phyloP scores from a whole-genome alignment of 2,797 vertebrate genomes.

The Gadopsis marmoratus region DNA sequence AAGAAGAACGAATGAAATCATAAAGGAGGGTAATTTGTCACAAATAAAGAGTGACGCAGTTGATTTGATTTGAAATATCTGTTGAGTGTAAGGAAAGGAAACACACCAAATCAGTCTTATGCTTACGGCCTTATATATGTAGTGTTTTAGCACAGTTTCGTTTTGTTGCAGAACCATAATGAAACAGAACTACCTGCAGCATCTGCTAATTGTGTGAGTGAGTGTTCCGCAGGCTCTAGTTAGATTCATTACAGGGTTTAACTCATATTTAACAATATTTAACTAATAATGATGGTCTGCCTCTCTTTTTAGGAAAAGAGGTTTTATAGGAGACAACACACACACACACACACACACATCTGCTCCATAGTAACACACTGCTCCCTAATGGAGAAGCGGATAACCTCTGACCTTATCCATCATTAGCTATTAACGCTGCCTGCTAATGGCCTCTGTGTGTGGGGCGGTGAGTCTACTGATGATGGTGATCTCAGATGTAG shows the following conservation, averaged over 20 bases:
- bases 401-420: slow-evolving; percentile 39
- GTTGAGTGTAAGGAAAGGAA: neutral
- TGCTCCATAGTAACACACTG: slow-evolving; percentile 13
- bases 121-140: neutral
- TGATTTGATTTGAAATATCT: neutral
- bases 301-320: slow-evolving; percentile 5
- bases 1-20: neutral
- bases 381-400: slow-evolving; percentile 20
- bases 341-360: slow-evolving; percentile 17
- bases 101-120: no score
- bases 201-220: neutral
- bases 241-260: neutral
- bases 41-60: neutral
- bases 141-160: neutral
- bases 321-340: neutral
- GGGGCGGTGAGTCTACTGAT: neutral
- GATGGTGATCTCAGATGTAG: neutral
- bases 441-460: slow-evolving; percentile 30
- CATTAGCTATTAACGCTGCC: slow-evolving; percentile 39
- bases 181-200: neutral
- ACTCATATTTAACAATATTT: no score
- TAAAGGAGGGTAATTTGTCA: neutral
- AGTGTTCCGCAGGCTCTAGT: neutral
- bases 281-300: neutral
- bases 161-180: neutral